These are phyloP conservation scores for Athripsodes cinereus DNA, from an alignment of 2,888 invertebrate species.

Conservation along the genomic window DNA sequence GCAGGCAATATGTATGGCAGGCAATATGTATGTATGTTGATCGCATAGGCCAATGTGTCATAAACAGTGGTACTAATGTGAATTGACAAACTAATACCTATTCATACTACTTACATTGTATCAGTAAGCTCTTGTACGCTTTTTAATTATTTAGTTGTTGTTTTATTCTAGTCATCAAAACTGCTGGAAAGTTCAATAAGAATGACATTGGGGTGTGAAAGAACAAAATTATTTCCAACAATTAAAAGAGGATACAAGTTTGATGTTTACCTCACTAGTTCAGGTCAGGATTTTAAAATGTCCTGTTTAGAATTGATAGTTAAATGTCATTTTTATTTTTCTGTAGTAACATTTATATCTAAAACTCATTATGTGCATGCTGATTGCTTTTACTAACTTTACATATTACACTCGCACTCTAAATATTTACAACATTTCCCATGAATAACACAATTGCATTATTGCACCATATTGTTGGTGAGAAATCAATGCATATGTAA, in stretches of 20 bases:
- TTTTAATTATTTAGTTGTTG: neutral
- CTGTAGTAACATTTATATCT: constrained; percentile 4
- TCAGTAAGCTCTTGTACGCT: neutral
- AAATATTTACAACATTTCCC: too few species aligned
- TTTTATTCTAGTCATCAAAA: constrained; percentile 25
- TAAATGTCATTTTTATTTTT: constrained; percentile 17
- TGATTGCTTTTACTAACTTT: neutral
- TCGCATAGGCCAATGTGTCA: too few species aligned
- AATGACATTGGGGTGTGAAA: constrained; percentile 64
- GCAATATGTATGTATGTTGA: too few species aligned
- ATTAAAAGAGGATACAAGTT: constrained; percentile 76
- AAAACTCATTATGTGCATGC: neutral
- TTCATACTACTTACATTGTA: neutral
- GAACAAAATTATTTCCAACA: constrained; percentile 75
- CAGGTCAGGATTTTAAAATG: constrained; percentile 58
- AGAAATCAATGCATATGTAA: too few species aligned
- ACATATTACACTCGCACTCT: neutral
- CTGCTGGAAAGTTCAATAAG: constrained; percentile 71
- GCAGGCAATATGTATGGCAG: too few species aligned
- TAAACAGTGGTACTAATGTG: too few species aligned
- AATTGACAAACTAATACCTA: neutral
- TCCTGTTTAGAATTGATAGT: constrained; percentile 14
- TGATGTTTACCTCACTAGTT: constrained; percentile 81
- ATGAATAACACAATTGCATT: too few species aligned
- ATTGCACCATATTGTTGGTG: too few species aligned